phyloP scores from a whole-genome alignment of 2,797 vertebrate genomes.

The Cyprinodon diabolis region DNA sequence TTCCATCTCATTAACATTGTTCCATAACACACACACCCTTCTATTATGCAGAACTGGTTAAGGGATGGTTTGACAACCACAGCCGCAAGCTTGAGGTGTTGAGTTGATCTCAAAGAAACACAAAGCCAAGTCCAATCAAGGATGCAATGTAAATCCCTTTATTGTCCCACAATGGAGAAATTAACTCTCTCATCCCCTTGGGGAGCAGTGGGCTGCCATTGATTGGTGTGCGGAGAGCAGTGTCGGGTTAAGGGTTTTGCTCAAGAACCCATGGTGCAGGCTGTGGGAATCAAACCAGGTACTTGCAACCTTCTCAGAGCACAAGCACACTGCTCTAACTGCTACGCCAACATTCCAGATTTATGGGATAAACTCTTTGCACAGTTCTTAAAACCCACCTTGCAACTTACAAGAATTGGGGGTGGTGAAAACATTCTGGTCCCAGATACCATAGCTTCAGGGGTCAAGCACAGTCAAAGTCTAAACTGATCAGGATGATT shows the following conservation, averaged over 20 bases:
- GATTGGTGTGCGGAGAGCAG: too few species aligned
- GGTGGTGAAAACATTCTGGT: neutral
- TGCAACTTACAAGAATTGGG: neutral
- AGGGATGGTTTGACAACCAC: too few species aligned
- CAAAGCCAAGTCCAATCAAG: neutral
- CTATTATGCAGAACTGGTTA: neutral
- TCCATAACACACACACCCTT: neutral
- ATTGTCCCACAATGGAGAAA: too few species aligned
- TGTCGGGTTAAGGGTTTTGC: too few species aligned
- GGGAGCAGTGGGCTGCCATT: too few species aligned
- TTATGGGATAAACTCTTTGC: neutral
- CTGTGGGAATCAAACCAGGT: too few species aligned
- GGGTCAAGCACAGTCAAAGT: neutral
- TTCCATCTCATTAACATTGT: neutral
- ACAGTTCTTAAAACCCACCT: neutral
- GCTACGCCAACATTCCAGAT: neutral
- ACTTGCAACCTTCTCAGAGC: too few species aligned
- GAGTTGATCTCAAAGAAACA: too few species aligned
- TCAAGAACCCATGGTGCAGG: too few species aligned
- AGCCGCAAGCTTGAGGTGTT: too few species aligned
- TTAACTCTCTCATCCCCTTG: too few species aligned
- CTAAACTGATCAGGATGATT: neutral
- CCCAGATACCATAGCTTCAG: neutral
- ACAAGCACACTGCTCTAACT: too few species aligned
- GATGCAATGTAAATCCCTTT: neutral